phyloP scores from a whole-genome alignment of 2,797 vertebrate species.

The Gallinago solitaria region DNA sequence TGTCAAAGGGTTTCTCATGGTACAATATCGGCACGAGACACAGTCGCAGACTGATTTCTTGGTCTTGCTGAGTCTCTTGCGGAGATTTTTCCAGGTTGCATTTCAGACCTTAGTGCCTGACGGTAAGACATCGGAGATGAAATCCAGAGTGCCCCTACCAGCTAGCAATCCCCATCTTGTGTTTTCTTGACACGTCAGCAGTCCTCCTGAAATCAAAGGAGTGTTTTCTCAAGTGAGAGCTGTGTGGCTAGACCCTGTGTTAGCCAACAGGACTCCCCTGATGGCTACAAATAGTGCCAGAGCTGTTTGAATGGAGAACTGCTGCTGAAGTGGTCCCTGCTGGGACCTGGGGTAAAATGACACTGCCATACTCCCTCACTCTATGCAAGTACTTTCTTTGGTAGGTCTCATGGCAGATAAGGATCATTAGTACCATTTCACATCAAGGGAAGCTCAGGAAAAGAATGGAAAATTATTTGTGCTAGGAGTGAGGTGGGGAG shows the following conservation, averaged over 20 bases:
- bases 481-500: not conserved
- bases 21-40: accelerated
- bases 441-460: not conserved
- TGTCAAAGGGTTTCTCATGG: not conserved
- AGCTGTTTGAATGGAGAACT: not conserved
- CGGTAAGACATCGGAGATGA: not conserved
- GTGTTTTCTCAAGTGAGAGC: not conserved
- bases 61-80: not conserved
- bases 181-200: not conserved
- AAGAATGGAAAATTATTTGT: not conserved
- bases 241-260: not conserved
- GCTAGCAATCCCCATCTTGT: not conserved
- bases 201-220: not conserved
- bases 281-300: not conserved
- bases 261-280: not conserved
- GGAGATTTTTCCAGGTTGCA: not conserved
- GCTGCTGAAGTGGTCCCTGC: not conserved
- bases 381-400: not conserved
- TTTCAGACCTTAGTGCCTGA: not conserved
- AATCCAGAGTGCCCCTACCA: not conserved
- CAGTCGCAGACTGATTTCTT: not conserved
- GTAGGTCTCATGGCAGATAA: not conserved
- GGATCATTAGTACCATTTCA: not conserved
- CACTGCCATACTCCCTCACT: not conserved
- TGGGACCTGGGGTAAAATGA: not conserved